Conservation (phyloP, 2,113 vertebrate genomes). For the Marmota flaviventris region DNA sequence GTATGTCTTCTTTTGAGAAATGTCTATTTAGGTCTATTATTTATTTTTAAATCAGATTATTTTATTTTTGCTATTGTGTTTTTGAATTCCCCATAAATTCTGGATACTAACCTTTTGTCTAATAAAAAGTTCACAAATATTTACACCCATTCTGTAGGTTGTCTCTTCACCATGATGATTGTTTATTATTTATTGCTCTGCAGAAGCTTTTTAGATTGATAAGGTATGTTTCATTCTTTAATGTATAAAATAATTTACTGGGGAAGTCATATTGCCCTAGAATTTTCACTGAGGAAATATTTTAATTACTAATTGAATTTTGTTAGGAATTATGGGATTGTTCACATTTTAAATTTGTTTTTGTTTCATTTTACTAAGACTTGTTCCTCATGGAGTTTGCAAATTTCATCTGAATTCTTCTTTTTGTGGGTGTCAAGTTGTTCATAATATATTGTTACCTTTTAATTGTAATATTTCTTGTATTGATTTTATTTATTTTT, state of each 20-base stretch:
- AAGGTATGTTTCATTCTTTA: not conserved
- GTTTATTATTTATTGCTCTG: not conserved
- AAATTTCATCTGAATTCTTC: not conserved
- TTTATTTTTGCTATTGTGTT: not conserved
- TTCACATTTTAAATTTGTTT: not conserved
- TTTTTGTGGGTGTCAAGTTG: not conserved
- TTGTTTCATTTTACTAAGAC: not conserved
- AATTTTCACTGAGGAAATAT: not conserved
- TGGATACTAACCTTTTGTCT: not conserved
- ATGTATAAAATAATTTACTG: not conserved
- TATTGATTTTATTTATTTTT: not conserved
- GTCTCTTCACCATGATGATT: too few relatives aligned
- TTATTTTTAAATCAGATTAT: not conserved
- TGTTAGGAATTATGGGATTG: not conserved
- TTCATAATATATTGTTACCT: not conserved
- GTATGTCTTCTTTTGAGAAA: not conserved
- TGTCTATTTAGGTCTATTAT: not conserved
- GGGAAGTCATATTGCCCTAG: not conserved
- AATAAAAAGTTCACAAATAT: not conserved
- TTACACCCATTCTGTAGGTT: not conserved
- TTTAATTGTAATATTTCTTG: not conserved
- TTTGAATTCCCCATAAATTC: not conserved
- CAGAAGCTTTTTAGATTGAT: not conserved
- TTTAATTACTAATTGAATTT: not conserved
- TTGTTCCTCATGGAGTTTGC: not conserved